Evolutionary conservation across 2,888 invertebrate species (phyloP), one percentile per base, ranked within the genome.

Genomic region (Pediacus dermestoides): DNA sequence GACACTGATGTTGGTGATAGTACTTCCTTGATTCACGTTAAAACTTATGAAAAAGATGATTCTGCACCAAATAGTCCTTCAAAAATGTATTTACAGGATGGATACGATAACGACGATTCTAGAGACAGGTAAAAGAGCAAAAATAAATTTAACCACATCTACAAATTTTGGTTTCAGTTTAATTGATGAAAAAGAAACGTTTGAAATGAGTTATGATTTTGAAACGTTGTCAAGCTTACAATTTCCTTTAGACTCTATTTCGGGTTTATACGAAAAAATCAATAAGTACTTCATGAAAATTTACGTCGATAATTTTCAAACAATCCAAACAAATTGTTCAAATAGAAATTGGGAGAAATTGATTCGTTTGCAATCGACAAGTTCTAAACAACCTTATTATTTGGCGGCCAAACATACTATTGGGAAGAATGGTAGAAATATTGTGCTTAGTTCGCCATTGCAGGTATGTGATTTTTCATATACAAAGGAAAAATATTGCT

Each of bases 401-500:
- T 70, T 87, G 34, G 76, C 83, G 1, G 77, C 84, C 14, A 80
- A 81, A 50, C 77, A 85, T 16, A 78, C 77, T 3, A 76, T 79
- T 46, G 75, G 75, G 45, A 75, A 69, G 50, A 57, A 65, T 25
- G 73, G 73, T 34, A 62, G 73, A 39, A 69, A 63, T 2, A 78
- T 88, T 26, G 75, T 77, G 1, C 76, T 88, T 15, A 70, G 84
- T 42, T 87, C 88, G 1, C 88, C 88, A 0, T 64, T 88, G 23
- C 82, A 85, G 78, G 87, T 85, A 66, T 55, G 36, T 28, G n/a
- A 9, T 3, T 28, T 13, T 11, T n/a, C n/a, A n/a, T n/a, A n/a
- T n/a, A n/a, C n/a, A n/a, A n/a, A n/a, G 3, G 10, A 28, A 23
- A 23, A 23, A 13, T 28, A 13, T 28, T 10, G 28, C 14, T 3